These are phyloP conservation scores for Ceyx cyanopectus DNA, from an alignment of 2,113 vertebrate genomes.

Conservation along the genomic window DNA sequence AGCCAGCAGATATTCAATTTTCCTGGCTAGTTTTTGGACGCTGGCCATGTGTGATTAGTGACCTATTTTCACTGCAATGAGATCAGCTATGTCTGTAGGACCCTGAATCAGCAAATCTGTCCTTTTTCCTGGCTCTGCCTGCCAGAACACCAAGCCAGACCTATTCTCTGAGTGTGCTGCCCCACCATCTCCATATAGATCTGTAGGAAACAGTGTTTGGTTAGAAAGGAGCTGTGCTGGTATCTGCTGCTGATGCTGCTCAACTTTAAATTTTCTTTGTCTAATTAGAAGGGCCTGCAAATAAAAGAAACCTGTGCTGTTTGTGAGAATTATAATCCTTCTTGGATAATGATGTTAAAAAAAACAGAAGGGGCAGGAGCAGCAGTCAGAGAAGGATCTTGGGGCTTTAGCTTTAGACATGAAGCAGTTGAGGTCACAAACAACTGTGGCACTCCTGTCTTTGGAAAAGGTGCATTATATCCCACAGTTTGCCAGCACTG, in stretches of 20 bases:
- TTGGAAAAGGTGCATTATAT: neutral
- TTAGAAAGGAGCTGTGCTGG: neutral
- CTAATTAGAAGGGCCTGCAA: constrained; percentile 56
- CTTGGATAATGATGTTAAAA: neutral
- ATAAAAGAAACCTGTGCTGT: constrained; percentile 5
- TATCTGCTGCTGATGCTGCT: constrained; percentile 33
- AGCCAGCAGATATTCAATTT: constrained; percentile 49
- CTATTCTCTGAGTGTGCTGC: neutral
- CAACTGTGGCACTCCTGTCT: neutral
- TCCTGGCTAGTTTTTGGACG: constrained; percentile 70
- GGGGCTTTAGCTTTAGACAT: neutral
- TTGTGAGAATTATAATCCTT: neutral
- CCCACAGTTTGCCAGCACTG: neutral
- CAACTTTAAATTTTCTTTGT: constrained; percentile 37
- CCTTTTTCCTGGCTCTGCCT: constrained; percentile 21
- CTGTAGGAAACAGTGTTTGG: neutral
- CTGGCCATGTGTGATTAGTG: constrained; percentile 71
- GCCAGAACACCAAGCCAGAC: neutral
- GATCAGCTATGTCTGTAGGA: constrained; percentile 64
- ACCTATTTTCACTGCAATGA: constrained; percentile 76
- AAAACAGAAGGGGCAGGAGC: neutral
- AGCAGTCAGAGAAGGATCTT: neutral
- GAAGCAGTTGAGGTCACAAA: neutral
- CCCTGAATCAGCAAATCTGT: constrained; percentile 77
- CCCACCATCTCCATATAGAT: neutral